Percentiles rank a stretch among this genome's conserved stretches.
phyloP scores from a whole-genome alignment of 1,140 invertebrate species.

The Laupala kohalensis region DNA sequence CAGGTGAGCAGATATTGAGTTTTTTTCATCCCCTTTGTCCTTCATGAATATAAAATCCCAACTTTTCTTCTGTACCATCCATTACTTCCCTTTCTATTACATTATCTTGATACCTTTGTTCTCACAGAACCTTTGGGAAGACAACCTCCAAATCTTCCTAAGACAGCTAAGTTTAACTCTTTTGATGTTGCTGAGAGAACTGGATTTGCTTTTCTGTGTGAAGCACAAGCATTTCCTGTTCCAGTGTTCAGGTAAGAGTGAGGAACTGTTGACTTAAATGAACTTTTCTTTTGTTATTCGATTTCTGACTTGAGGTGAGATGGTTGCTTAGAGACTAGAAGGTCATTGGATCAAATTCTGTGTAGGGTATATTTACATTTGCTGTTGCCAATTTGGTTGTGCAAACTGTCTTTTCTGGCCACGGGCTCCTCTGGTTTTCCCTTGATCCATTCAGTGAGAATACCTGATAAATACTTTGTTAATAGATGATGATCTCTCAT shows the following conservation, averaged over 20 bases:
- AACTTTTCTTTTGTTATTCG: too few species aligned
- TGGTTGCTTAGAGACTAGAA: too few species aligned
- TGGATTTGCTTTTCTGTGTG: conserved; percentile 32
- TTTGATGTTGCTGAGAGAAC: conserved; percentile 1
- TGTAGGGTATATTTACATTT: too few species aligned
- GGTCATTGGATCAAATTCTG: too few species aligned
- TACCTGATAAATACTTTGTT: too few species aligned
- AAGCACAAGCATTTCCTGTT: conserved; percentile 28
- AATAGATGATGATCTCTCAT: too few species aligned
- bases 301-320: too few species aligned
- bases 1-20: conserved; percentile 30
- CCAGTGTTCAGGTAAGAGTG: conserved; percentile 26
- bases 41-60: neutral
- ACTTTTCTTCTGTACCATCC: neutral
- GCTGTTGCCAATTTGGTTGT: too few species aligned
- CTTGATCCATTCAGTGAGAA: too few species aligned
- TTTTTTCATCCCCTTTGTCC: neutral
- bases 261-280: too few species aligned
- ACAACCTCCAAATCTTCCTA: conserved; percentile 33
- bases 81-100: neutral
- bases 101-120: neutral
- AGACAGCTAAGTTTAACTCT: conserved; percentile 17
- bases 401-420: too few species aligned
- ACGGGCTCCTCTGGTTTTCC: too few species aligned
- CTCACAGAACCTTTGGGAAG: conserved; percentile 18